These are phyloP conservation scores for Troides aeacus DNA, from an alignment of 2,888 invertebrate species.

Conservation along the genomic window DNA sequence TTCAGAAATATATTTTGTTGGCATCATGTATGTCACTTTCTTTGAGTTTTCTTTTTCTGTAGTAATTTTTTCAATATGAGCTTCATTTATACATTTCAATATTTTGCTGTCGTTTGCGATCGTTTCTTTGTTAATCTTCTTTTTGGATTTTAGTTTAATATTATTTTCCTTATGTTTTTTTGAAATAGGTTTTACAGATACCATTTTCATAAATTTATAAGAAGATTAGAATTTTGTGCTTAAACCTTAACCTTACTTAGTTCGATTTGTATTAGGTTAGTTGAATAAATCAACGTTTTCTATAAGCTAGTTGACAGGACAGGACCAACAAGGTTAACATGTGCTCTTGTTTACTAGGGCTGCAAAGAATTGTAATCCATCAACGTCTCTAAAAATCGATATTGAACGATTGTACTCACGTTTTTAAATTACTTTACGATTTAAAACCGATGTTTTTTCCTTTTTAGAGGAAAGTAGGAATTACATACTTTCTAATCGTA, in stretches of 20 bases:
- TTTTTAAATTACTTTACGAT: no score
- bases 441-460: no score
- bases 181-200: conserved; percentile 34
- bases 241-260: background rate
- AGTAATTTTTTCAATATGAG: background rate
- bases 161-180: conserved; percentile 29
- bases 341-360: background rate
- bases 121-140: conserved; percentile 21
- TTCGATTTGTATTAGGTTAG: background rate
- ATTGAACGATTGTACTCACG: no score
- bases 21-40: conserved; percentile 56
- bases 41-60: conserved; percentile 37
- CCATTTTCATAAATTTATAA: conserved; percentile 29
- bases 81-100: conserved; percentile 1
- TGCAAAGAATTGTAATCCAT: no score
- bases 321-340: background rate
- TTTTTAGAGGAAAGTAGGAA: no score
- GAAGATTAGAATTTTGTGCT: background rate
- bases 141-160: conserved; percentile 23
- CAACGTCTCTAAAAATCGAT: no score
- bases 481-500: no score
- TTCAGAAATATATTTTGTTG: conserved; percentile 57
- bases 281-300: background rate
- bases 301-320: background rate
- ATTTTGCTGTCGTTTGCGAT: conserved; percentile 17